Conservation (phyloP, 2,888 invertebrate species). For the Hoplodrina blanda region DNA sequence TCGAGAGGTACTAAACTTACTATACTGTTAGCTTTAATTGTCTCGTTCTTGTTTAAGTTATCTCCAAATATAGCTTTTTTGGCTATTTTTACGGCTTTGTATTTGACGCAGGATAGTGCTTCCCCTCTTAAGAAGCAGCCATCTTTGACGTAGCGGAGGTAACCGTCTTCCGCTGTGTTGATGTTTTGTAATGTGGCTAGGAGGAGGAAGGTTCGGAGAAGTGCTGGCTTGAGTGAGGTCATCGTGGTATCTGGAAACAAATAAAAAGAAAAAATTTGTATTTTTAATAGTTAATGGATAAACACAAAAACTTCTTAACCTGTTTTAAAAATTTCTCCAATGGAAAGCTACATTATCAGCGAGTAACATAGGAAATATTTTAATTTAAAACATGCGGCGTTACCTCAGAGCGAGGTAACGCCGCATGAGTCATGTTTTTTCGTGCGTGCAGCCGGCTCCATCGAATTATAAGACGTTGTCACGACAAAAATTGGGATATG, state of each 20-base stretch:
- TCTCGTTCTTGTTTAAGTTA: slow-evolving; percentile 74
- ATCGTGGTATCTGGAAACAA: slow-evolving; percentile 56
- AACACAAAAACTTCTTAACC: too few species aligned
- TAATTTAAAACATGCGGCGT: too few species aligned
- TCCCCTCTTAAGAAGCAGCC: slow-evolving; percentile 83
- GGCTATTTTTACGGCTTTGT: slow-evolving; percentile 85
- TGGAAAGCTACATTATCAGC: too few species aligned
- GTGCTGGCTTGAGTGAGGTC: slow-evolving; percentile 46
- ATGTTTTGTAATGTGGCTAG: slow-evolving; percentile 65
- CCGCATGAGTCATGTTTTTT: too few species aligned
- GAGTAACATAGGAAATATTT: too few species aligned
- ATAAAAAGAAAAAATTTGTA: not conserved
- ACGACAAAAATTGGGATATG: too few species aligned
- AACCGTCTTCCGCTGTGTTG: slow-evolving; percentile 78
- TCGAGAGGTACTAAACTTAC: slow-evolving; percentile 85
- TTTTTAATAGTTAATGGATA: too few species aligned
- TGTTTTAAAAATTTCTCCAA: too few species aligned
- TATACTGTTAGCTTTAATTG: slow-evolving; percentile 80
- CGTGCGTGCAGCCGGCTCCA: too few species aligned
- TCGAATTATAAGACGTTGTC: too few species aligned
- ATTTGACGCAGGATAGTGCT: slow-evolving; percentile 85
- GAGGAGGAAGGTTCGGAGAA: slow-evolving; percentile 58
- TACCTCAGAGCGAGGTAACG: too few species aligned
- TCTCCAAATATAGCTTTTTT: slow-evolving; percentile 83
- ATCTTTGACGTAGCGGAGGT: slow-evolving; percentile 84